Evolutionary conservation across 2,113 vertebrate species (phyloP), one percentile per base, ranked within the genome.

Genomic region (Mobula birostris): DNA sequence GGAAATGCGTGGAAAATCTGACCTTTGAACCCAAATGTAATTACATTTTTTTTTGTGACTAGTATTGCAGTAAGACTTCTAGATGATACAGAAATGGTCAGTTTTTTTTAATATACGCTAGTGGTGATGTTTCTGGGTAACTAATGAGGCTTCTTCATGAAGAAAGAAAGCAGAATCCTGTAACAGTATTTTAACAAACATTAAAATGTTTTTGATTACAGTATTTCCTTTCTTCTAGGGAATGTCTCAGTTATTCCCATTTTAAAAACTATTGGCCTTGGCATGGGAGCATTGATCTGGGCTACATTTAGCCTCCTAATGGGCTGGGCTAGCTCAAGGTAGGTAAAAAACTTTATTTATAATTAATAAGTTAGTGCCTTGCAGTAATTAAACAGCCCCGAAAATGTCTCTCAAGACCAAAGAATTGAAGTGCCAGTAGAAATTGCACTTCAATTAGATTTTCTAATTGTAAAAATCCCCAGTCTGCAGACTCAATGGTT

Each of bases 251-350:
- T 92, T 66, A 88, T 94, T 72, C 94, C 94, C 32, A 94, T 94
- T 61, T 68, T 94, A 48, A 94, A 94, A 88, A 94, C 94, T 8
- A 91, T 94, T 32, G 94, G 94, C 27, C 87, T 94, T 87, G 94
- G 94, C 82, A 78, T 94, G 58, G 94, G 94, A 74, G 56, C 76
- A 77, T 88, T 94, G 70, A 94, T 94, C 66, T 94, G 94, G 94
- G 72, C 82, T 77, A 90, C 94, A 5, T 94, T 92, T 88, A 94
- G 87, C 36, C 94, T 94, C 63, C 63, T 94, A 83, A 92, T 94
- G 94, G 94, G 94, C 80, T 94, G 94, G 94, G 94, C 94, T 61
- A 94, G 94, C 77, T 94, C 94, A 94, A 87, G 94, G 94, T 94
- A 94, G 8, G 77, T 48, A 40, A 82, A 63, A 12, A 3, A 7